These are phyloP conservation scores for Calypte anna DNA, from an alignment of 2,113 vertebrate species.

Conservation along the genomic window DNA sequence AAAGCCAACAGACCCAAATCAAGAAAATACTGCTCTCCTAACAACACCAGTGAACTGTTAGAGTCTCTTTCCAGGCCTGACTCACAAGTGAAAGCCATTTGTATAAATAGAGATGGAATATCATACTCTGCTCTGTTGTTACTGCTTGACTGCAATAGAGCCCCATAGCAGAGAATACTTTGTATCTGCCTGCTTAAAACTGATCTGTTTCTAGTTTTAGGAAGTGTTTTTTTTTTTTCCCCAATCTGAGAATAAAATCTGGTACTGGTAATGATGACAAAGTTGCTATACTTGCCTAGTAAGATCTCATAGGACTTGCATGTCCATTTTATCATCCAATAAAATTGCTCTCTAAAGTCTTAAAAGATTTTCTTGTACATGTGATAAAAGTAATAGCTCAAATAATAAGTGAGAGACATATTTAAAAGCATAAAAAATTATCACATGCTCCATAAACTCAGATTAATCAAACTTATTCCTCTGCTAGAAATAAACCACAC, in stretches of 20 bases:
- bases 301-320: background rate
- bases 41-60: background rate
- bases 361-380: background rate
- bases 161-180: background rate
- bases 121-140: background rate
- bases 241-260: background rate
- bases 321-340: background rate
- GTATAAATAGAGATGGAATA: background rate
- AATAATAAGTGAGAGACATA: background rate
- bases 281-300: background rate
- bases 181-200: background rate
- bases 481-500: background rate
- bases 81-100: background rate
- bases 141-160: background rate
- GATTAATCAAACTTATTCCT: background rate
- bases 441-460: background rate
- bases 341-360: background rate
- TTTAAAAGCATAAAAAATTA: background rate
- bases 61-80: background rate
- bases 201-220: background rate
- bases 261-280: background rate
- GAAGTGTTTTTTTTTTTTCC: background rate
- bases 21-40: slow-evolving; percentile 2
- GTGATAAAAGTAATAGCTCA: background rate
- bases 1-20: background rate